Conservation (phyloP, 37 sponge, comb jelly and placozoan genomes). For the Ephydatia muelleri region DNA sequence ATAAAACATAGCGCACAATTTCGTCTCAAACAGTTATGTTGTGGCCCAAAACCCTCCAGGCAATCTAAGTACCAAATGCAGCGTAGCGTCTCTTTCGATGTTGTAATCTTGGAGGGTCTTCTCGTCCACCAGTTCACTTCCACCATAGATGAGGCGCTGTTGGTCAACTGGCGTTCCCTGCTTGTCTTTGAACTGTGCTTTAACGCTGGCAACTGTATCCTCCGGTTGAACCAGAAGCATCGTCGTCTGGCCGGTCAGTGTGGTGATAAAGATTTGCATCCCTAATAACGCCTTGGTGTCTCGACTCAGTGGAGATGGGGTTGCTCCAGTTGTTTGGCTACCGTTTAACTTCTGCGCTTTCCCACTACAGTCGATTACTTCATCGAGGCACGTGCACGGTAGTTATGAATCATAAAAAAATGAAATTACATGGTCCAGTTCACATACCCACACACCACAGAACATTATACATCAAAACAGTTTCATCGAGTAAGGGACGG, state of each 20-base stretch:
- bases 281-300: background rate
- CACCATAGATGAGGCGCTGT: constrained; percentile 55
- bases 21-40: too few relatives aligned
- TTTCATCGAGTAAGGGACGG: background rate
- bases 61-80: constrained; percentile 38
- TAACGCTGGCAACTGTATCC: constrained; percentile 41
- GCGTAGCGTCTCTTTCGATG: constrained; percentile 30
- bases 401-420: background rate
- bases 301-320: too few relatives aligned
- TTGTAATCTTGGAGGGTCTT: constrained; percentile 36
- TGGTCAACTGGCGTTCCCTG: constrained; percentile 42
- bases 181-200: constrained; percentile 45
- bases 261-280: constrained; percentile 71
- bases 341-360: too few relatives aligned
- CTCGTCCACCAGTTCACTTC: constrained; percentile 43
- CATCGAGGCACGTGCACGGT: constrained; percentile 1
- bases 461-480: background rate
- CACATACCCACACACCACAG: too few relatives aligned
- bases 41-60: constrained; percentile 5
- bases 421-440: background rate
- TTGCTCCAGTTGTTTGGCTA: background rate
- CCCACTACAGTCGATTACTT: too few relatives aligned
- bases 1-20: too few relatives aligned
- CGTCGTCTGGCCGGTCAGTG: constrained; percentile 60
- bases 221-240: constrained; percentile 42